Percentiles rank a stretch among this genome's conserved stretches.
Evolutionary conservation across 2,888 invertebrate genomes (phyloP).

Genomic region (Oscheius myriophilus): DNA sequence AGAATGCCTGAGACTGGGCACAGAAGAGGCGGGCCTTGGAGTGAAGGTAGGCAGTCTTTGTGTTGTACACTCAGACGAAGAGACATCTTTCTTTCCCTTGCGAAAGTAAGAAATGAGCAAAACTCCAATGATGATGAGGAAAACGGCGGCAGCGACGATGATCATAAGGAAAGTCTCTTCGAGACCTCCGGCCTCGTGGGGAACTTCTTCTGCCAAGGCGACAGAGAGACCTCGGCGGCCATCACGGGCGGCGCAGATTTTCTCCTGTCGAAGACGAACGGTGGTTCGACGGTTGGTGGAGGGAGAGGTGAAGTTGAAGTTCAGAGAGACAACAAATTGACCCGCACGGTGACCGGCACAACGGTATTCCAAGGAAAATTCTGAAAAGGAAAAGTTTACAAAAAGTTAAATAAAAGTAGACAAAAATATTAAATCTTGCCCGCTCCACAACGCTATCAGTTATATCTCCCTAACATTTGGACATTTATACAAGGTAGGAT

Average conservation of each 20-base stretch:
- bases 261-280: constrained; percentile 53
- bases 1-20: constrained; percentile 39
- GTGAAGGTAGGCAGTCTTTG: not conserved
- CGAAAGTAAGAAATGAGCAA: constrained; percentile 53
- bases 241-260: constrained; percentile 50
- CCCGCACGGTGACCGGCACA: constrained; percentile 67
- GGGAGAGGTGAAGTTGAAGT: constrained; percentile 54
- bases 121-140: constrained; percentile 46
- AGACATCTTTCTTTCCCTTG: constrained; percentile 44
- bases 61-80: constrained; percentile 11
- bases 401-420: no score
- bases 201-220: not conserved
- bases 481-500: no score
- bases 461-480: no score
- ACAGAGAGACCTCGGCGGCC: constrained; percentile 43
- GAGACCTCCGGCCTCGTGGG: constrained; percentile 30
- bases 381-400: constrained; percentile 48
- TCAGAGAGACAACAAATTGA: constrained; percentile 61
- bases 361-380: constrained; percentile 67
- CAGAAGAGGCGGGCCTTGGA: constrained; percentile 1
- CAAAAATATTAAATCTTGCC: no score
- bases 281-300: constrained; percentile 37
- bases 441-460: no score
- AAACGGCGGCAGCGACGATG: constrained; percentile 39
- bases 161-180: constrained; percentile 27